phyloP scores from a whole-genome alignment of 37 sponge, comb jelly and placozoan genomes.

The Eunapius fragilis region DNA sequence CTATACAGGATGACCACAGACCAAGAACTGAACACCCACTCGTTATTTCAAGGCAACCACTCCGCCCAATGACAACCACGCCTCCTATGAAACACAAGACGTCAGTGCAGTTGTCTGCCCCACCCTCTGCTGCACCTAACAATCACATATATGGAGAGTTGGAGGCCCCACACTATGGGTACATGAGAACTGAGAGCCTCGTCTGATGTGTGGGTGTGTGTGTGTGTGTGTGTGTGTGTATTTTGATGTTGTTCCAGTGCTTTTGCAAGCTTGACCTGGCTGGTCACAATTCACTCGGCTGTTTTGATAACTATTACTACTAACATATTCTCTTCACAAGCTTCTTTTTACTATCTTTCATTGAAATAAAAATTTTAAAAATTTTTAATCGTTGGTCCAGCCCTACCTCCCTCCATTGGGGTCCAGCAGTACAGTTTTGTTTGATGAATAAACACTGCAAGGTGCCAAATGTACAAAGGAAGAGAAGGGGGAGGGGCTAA shows the following conservation, averaged over 20 bases:
- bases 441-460: not conserved
- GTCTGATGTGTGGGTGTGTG: not conserved
- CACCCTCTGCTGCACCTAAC: not conserved
- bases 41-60: not conserved
- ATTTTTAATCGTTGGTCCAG: too few relatives aligned
- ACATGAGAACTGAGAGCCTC: not conserved
- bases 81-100: not conserved
- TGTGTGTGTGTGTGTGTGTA: not conserved
- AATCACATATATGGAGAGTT: not conserved
- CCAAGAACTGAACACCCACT: not conserved
- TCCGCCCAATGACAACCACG: not conserved
- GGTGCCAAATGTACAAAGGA: not conserved
- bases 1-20: not conserved
- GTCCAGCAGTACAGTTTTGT: not conserved
- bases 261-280: not conserved
- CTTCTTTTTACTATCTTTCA: too few relatives aligned
- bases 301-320: not conserved
- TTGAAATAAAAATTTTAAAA: too few relatives aligned
- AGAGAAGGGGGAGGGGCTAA: not conserved
- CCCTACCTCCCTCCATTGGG: too few relatives aligned
- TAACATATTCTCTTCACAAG: not conserved
- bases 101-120: not conserved
- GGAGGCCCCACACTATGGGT: not conserved
- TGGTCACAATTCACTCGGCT: not conserved
- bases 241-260: not conserved